Conservation (phyloP, 2,113 vertebrate genomes). For the Candoia aspera region DNA sequence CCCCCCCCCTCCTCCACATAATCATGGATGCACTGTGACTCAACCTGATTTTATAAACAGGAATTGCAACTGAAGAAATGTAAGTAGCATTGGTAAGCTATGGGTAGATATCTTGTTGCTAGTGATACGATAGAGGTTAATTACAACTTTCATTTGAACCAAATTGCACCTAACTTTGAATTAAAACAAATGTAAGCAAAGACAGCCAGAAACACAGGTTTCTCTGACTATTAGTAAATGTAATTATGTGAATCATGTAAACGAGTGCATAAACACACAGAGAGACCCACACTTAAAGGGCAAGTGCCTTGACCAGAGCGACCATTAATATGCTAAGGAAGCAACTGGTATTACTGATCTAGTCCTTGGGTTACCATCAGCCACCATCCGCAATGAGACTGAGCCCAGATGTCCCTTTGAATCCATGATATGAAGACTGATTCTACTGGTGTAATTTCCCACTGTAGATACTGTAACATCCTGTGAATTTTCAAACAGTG, state of each 20-base stretch:
- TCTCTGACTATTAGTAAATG: background rate
- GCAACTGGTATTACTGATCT: conserved; percentile 11
- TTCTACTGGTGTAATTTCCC: conserved; percentile 50
- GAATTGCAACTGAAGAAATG: background rate
- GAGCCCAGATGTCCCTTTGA: conserved; percentile 34
- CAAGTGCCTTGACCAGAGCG: conserved; percentile 9
- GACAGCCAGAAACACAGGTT: background rate
- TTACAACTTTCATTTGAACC: background rate
- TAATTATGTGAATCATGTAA: too few species aligned
- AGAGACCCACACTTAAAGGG: background rate
- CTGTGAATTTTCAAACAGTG: conserved; percentile 25
- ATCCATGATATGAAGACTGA: conserved; percentile 45
- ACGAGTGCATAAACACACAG: background rate
- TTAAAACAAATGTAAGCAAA: background rate
- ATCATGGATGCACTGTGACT: conserved; percentile 38
- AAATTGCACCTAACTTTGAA: background rate
- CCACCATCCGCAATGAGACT: conserved; percentile 6
- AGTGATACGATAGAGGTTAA: background rate
- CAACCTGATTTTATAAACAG: conserved; percentile 2
- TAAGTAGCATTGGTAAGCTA: background rate
- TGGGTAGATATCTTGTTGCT: background rate
- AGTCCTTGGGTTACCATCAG: background rate
- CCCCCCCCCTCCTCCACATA: background rate
- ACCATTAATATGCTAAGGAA: conserved; percentile 35
- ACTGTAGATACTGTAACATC: conserved; percentile 7